A percentile compares a stretch with the other conserved stretches of the same genome.
Evolutionary conservation across 2,113 vertebrate genomes (phyloP).

Genomic region (Ageneiosus marmoratus): DNA sequence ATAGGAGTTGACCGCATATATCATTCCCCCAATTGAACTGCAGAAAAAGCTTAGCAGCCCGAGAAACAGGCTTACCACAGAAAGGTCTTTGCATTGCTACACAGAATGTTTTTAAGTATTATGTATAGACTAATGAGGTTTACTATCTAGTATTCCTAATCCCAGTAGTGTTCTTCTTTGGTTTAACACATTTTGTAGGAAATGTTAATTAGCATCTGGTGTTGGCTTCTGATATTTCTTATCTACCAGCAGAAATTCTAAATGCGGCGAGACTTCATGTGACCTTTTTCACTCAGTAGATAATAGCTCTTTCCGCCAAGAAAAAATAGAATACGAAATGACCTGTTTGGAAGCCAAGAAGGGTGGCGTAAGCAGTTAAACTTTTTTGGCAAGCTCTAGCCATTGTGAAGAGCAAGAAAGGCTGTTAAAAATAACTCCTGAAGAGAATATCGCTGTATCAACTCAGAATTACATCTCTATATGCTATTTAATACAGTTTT

Average conservation of each 20-base stretch:
- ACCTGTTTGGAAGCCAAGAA: constrained; percentile 73
- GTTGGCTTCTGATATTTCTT: constrained; percentile 20
- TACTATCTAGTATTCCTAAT: background rate
- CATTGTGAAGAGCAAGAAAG: constrained; percentile 56
- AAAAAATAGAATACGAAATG: constrained; percentile 77
- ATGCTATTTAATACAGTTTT: constrained; percentile 12
- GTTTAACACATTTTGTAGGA: constrained; percentile 12
- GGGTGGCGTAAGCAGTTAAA: constrained; percentile 66
- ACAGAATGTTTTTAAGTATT: background rate
- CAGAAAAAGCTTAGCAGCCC: constrained; percentile 69
- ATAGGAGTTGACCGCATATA: constrained; percentile 53
- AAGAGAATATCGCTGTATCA: constrained; percentile 47
- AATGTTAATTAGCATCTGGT: constrained; percentile 30
- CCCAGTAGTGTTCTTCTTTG: background rate
- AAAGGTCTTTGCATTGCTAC: background rate
- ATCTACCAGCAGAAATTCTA: constrained; percentile 45
- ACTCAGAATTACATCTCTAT: background rate
- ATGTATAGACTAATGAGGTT: background rate
- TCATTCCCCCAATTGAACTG: constrained; percentile 63
- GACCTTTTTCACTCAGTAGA: constrained; percentile 73
- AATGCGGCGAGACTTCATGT: constrained; percentile 50
- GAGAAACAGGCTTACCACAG: background rate
- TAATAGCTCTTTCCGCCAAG: constrained; percentile 69
- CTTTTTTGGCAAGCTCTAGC: constrained; percentile 58
- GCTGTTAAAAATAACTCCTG: constrained; percentile 46